Evolutionary conservation across 2,113 vertebrate species (phyloP), one percentile per base, ranked within the genome.

Genomic region (Podarcis raffonei): DNA sequence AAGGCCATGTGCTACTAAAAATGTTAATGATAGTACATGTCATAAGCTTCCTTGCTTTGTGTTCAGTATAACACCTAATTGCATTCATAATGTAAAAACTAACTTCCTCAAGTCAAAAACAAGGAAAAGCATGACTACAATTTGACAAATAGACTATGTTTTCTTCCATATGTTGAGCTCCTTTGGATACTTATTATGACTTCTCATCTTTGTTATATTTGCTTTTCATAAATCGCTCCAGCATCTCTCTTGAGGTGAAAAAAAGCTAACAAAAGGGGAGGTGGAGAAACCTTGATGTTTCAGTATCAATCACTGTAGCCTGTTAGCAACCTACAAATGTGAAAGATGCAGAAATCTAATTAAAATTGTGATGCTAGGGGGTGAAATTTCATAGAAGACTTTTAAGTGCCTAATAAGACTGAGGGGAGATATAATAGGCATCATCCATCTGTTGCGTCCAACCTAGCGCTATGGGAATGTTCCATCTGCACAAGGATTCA

Each of bases 281-380:
- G 15, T 22, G 39, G 6, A 37, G 39, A 39, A 76, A 6, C 35
- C 35, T 6, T 35, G 12, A 77, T 77, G 37, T 42, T 42, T 27
- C 75, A 48, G 20, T 13, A 77, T 27, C 75, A 77, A 25, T 23
- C 37, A 23, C 6, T 77, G 75, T 39, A 77, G 75, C 75, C 75
- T 77, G 37, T 18, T 39, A 77, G 37, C 20, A 77, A 77, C 35
- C 18, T 77, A 66, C 12, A 85, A 35, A 91, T 39, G 75, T 95
- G 89, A 91, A 92, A 96, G 88, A 87, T 39, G 74, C 74, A 75
- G 32, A 75, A 35, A 37, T 75, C 74, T 39, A 75, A 75, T 75
- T 75, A 75, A 75, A 39, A 8, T 22, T 6, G 20, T 75, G 74
- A 1, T 39, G 74, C 35, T 20, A 7, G 16, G 74, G 25, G 66